These are phyloP conservation scores for Temnothorax curvispinosus DNA, from an alignment of 1,140 invertebrate genomes.

Conservation along the genomic window DNA sequence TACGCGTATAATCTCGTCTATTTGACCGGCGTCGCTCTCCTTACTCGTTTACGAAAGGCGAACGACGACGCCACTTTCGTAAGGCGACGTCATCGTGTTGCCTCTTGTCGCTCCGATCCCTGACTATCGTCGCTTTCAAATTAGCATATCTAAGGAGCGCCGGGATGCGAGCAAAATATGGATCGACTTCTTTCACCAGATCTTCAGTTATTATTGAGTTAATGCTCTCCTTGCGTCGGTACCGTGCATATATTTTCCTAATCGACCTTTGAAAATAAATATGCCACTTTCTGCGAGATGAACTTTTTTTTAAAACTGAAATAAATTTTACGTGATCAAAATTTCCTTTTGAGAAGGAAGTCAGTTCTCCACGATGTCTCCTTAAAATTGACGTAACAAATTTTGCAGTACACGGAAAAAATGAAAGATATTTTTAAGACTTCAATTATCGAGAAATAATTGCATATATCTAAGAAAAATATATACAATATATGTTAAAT, in stretches of 20 bases:
- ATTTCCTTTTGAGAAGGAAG: background rate
- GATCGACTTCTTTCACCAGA: constrained; percentile 52
- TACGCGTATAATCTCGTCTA: constrained; percentile 28
- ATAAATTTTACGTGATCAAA: background rate
- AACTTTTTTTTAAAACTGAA: constrained; percentile 10
- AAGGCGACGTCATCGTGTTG: constrained; percentile 35
- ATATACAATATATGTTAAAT: background rate
- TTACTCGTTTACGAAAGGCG: too few species aligned
- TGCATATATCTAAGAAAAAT: background rate
- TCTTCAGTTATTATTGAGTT: constrained; percentile 33
- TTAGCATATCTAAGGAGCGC: constrained; percentile 40
- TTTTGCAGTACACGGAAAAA: background rate
- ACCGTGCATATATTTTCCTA: constrained; percentile 16
- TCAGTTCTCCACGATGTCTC: background rate
- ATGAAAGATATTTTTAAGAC: background rate
- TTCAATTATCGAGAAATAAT: background rate
- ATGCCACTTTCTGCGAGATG: background rate
- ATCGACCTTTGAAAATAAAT: constrained; percentile 37
- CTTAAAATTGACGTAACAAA: background rate
- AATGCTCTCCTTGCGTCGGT: background rate
- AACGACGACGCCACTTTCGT: constrained; percentile 11
- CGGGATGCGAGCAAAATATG: constrained; percentile 58
- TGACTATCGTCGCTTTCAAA: constrained; percentile 26
- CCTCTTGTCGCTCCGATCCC: constrained; percentile 31
- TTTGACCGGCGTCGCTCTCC: background rate